Evolutionary conservation across 2,888 invertebrate species (phyloP).

Genomic region (Gymnoscelis rufifasciata): DNA sequence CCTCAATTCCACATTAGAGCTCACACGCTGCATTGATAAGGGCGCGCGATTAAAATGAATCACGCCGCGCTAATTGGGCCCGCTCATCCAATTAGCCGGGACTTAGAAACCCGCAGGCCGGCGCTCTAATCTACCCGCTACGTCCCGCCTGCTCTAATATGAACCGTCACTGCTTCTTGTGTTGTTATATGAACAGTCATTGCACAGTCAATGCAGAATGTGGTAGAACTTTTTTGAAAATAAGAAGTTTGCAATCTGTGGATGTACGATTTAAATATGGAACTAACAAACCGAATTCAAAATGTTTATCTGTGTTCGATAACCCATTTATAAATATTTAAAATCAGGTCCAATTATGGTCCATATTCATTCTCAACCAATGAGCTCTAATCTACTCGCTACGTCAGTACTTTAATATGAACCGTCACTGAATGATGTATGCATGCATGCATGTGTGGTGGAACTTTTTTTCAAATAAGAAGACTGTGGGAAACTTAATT

Average conservation of each 20-base stretch:
- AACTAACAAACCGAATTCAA: no score
- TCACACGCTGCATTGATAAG: constrained; percentile 55
- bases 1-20: constrained; percentile 4
- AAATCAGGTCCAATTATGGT: no score
- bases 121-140: no score
- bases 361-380: no score
- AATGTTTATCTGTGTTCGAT: no score
- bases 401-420: neutral
- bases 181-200: constrained; percentile 43
- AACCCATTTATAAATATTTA: no score
- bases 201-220: constrained; percentile 7
- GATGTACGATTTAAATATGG: no score
- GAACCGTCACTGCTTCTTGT: constrained; percentile 36
- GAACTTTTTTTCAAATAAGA: no score
- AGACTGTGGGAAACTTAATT: no score
- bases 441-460: no score
- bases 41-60: constrained; percentile 76
- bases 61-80: constrained; percentile 74
- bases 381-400: no score
- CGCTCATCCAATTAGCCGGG: constrained; percentile 76
- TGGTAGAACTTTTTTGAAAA: neutral
- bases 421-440: neutral
- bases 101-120: constrained; percentile 72
- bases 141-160: constrained; percentile 49
- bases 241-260: no score